Evolutionary conservation across 2,888 invertebrate genomes (phyloP).

Genomic region (Drosophila quinaria): DNA sequence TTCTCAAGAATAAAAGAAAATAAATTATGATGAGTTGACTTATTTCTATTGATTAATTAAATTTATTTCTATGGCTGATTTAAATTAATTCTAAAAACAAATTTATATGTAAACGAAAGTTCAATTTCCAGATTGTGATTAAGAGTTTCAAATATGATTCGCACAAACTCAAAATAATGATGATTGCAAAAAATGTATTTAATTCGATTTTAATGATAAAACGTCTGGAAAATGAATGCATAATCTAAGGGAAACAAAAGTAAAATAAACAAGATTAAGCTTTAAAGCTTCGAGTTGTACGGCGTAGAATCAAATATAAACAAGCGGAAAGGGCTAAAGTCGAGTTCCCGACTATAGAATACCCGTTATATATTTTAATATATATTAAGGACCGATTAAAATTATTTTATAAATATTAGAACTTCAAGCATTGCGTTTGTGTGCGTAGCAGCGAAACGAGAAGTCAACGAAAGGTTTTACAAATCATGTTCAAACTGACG

Average conservation of each 20-base stretch:
- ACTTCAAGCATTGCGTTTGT: too few species aligned
- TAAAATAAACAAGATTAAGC: constrained; percentile 56
- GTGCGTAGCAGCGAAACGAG: too few species aligned
- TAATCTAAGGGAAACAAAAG: constrained; percentile 40
- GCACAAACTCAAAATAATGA: constrained; percentile 17
- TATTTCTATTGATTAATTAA: background rate
- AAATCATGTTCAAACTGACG: too few species aligned
- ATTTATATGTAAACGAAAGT: background rate
- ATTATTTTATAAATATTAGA: too few species aligned
- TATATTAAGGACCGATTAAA: too few species aligned
- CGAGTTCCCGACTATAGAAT: too few species aligned
- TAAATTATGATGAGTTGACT: background rate
- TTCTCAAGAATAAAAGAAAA: too few species aligned
- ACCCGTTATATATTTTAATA: too few species aligned
- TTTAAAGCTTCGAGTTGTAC: constrained; percentile 38
- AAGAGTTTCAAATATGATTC: constrained; percentile 6
- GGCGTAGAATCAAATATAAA: constrained; percentile 14
- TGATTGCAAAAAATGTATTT: constrained; percentile 37
- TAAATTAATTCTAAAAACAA: background rate
- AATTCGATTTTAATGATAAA: constrained; percentile 48
- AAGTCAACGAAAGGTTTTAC: too few species aligned
- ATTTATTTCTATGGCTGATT: background rate
- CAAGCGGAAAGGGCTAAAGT: too few species aligned
- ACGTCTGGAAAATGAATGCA: constrained; percentile 55
- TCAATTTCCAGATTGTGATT: constrained; percentile 7